Evolutionary conservation across 2,888 invertebrate genomes (phyloP).

Genomic region (Callyntrura guangdongensis): DNA sequence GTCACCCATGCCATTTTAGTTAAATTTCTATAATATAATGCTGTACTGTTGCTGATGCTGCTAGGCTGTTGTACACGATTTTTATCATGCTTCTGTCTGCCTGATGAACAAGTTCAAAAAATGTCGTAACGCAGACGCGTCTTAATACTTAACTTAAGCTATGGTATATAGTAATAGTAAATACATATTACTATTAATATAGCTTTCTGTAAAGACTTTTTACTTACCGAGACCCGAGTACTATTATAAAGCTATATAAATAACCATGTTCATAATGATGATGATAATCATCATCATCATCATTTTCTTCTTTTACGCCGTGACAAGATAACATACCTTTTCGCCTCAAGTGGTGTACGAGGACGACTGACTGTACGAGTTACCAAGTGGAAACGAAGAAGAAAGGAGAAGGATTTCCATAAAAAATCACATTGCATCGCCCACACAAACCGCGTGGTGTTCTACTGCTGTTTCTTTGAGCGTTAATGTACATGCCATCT

Average conservation of each 20-base stretch:
- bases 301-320: conserved; percentile 14
- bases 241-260: too few relatives aligned
- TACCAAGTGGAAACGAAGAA: conserved; percentile 8
- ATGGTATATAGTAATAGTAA: too few relatives aligned
- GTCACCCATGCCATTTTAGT: conserved; percentile 49
- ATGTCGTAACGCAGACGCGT: conserved; percentile 48
- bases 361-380: background rate
- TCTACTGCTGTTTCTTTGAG: background rate
- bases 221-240: too few relatives aligned
- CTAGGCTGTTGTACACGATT: conserved; percentile 50
- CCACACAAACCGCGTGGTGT: conserved; percentile 68
- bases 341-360: conserved; percentile 4
- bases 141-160: too few relatives aligned
- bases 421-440: conserved; percentile 72
- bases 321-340: conserved; percentile 7
- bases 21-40: background rate
- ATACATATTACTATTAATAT: too few relatives aligned
- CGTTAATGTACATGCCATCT: too few relatives aligned
- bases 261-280: background rate
- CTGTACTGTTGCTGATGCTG: background rate
- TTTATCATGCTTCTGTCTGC: conserved; percentile 9
- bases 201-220: too few relatives aligned
- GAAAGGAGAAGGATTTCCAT: conserved; percentile 60
- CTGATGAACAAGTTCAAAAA: conserved; percentile 29
- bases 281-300: background rate